These are phyloP conservation scores for Pogoniulus pusillus DNA, from an alignment of 2,797 vertebrate genomes.

Conservation along the genomic window DNA sequence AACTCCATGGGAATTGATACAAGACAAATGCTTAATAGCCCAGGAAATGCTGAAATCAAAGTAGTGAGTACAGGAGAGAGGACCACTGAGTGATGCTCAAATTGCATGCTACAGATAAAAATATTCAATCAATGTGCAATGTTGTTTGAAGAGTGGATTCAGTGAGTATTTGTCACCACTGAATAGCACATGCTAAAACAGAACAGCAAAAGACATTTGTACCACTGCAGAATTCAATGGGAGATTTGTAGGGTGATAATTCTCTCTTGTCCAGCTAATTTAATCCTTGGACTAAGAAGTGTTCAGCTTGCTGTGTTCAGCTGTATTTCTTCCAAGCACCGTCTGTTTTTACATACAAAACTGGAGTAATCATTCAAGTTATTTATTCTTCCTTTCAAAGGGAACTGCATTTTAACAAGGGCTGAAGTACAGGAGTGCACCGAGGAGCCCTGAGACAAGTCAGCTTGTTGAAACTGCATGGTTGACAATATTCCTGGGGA, in stretches of 20 bases:
- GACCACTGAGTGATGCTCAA: neutral
- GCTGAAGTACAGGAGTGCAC: neutral
- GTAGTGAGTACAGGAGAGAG: neutral
- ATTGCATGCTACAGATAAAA: neutral
- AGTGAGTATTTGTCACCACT: neutral
- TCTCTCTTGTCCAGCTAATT: neutral
- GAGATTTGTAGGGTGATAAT: neutral
- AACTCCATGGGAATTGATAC: neutral
- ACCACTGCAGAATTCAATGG: neutral
- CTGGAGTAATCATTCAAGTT: neutral
- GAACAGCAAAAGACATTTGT: neutral
- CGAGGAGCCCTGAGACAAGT: neutral
- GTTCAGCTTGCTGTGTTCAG: neutral
- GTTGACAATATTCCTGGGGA: neutral
- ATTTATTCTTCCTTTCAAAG: neutral
- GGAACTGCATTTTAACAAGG: neutral
- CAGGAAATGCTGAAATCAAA: slow-evolving; percentile 16
- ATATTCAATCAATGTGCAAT: neutral
- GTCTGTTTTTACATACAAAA: neutral
- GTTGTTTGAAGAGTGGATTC: neutral
- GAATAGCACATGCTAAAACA: neutral
- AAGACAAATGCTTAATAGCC: neutral
- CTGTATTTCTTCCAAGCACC: neutral
- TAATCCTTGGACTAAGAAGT: neutral
- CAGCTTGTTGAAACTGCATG: neutral